Evolutionary conservation across 2,113 vertebrate genomes (phyloP).

Genomic region (Apodemus speciosus): DNA sequence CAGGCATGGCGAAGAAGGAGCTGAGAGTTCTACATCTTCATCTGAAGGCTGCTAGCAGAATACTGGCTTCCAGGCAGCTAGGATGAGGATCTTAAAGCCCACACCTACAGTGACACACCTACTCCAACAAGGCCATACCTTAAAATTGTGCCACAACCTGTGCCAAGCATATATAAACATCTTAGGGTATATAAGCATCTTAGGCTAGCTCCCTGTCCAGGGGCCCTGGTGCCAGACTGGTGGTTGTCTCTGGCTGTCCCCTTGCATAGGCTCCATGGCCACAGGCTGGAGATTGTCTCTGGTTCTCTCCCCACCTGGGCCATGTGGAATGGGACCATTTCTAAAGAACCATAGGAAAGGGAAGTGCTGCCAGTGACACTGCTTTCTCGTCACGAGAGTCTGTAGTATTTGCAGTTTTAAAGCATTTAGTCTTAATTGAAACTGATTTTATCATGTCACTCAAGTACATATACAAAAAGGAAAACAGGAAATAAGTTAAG

Average conservation of each 20-base stretch:
- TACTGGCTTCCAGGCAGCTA: too few species aligned
- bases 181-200: too few species aligned
- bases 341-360: slow-evolving; percentile 12
- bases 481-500: background rate
- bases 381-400: slow-evolving; percentile 4
- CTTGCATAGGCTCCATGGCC: background rate
- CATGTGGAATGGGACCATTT: background rate
- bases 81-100: too few species aligned
- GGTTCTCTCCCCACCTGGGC: background rate
- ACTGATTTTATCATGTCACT: background rate
- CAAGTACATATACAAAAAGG: background rate
- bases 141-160: too few species aligned
- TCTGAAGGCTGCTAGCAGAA: too few species aligned
- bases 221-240: background rate
- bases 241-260: background rate
- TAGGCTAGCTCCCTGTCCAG: too few species aligned
- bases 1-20: too few species aligned
- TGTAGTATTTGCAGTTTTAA: background rate
- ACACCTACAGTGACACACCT: too few species aligned
- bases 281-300: background rate
- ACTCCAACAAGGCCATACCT: too few species aligned
- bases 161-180: too few species aligned
- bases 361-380: background rate
- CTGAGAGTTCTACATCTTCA: too few species aligned
- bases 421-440: slow-evolving; percentile 3